Percentiles rank a stretch among this genome's conserved stretches.
Evolutionary conservation across 2,888 invertebrate species (phyloP).

Genomic region (Trichopoda pennipes): DNA sequence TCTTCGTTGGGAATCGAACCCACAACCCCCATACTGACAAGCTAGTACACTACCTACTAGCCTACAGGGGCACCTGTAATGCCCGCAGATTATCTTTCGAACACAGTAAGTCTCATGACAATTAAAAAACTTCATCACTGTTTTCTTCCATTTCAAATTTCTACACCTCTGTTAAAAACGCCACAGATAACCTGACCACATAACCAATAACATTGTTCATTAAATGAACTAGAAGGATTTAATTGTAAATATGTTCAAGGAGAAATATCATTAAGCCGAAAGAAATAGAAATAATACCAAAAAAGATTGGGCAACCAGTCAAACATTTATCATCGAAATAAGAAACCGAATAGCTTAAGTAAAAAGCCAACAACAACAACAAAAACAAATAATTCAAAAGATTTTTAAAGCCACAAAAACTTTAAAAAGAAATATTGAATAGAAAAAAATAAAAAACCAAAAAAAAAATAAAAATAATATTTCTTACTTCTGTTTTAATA

Average conservation of each 20-base stretch:
- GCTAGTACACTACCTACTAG: too few species aligned
- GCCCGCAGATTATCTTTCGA: too few species aligned
- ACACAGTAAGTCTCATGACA: too few species aligned
- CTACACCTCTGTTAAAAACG: too few species aligned
- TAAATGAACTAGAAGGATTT: background rate
- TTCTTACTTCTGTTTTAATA: conserved; percentile 38
- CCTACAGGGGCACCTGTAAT: too few species aligned
- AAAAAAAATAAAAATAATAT: conserved; percentile 7
- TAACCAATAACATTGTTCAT: background rate
- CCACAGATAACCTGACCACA: background rate
- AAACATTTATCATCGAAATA: conserved; percentile 59
- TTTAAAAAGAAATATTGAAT: conserved; percentile 5
- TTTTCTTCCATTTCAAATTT: too few species aligned
- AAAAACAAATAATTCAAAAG: background rate
- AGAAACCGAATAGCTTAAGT: conserved; percentile 15
- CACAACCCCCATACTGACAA: too few species aligned
- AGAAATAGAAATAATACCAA: conserved; percentile 36
- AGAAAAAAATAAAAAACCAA: conserved; percentile 16
- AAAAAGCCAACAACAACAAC: background rate
- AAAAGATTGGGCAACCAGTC: conserved; percentile 34
- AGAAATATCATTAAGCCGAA: conserved; percentile 28
- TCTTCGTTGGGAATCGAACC: too few species aligned
- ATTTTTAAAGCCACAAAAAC: conserved; percentile 21
- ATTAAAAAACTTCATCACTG: too few species aligned
- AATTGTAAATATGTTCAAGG: conserved; percentile 12